Evolutionary conservation across 2,113 vertebrate species (phyloP).

Genomic region (Fregata magnificens): DNA sequence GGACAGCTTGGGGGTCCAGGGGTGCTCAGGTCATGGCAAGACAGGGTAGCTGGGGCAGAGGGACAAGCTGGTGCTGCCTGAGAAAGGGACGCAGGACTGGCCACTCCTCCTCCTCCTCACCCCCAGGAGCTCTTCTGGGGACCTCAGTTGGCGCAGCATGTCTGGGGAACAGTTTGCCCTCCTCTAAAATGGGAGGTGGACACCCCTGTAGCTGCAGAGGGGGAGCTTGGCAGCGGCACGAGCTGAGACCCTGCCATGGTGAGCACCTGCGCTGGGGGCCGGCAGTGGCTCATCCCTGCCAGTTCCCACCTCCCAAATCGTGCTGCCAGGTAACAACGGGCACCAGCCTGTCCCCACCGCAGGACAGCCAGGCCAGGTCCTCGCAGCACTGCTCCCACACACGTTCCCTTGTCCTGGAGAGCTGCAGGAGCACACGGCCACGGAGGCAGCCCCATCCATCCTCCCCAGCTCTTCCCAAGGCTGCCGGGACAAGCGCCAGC

Average conservation of each 20-base stretch:
- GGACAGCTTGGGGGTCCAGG: neutral
- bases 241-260: fast-evolving
- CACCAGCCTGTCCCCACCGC: neutral
- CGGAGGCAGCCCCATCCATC: neutral
- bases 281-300: neutral
- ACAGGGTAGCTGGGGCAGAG: fast-evolving
- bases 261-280: neutral
- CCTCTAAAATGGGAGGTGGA: neutral
- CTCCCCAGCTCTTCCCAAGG: neutral
- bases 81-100: neutral
- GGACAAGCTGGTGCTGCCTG: neutral
- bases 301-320: neutral
- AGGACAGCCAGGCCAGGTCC: neutral
- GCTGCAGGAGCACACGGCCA: fast-evolving
- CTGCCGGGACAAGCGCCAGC: neutral
- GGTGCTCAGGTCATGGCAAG: fast-evolving
- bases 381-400: fast-evolving
- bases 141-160: fast-evolving
- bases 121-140: neutral
- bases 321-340: neutral
- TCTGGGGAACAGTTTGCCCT: neutral
- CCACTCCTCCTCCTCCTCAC: neutral
- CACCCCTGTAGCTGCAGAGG: neutral
- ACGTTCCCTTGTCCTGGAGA: neutral
- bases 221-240: fast-evolving